These are phyloP conservation scores for Mastigias papua DNA, from an alignment of 30 jellyfish, hydroid and myxozoan species.

Conservation along the genomic window DNA sequence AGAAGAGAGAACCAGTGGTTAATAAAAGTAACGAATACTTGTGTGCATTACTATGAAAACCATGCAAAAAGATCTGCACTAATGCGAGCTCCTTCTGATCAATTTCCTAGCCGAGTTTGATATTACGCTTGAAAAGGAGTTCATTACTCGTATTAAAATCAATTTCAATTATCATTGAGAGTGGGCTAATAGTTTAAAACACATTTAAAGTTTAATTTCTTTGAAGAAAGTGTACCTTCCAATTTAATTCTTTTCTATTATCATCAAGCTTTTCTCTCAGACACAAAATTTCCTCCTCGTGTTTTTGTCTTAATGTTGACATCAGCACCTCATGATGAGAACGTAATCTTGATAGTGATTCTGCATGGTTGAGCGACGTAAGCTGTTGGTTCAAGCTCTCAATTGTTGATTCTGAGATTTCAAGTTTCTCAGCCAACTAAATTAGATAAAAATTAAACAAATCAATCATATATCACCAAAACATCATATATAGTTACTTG, in stretches of 20 bases:
- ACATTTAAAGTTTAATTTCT: background rate
- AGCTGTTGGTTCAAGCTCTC: constrained; percentile 83
- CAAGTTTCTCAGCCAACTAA: constrained; percentile 73
- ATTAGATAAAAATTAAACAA: background rate
- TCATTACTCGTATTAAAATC: too few relatives aligned
- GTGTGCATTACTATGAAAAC: too few relatives aligned
- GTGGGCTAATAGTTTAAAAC: too few relatives aligned
- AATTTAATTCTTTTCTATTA: constrained; percentile 75
- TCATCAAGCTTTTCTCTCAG: constrained; percentile 91
- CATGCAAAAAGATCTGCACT: too few relatives aligned
- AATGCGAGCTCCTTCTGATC: too few relatives aligned
- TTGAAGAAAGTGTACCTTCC: constrained; percentile 78
- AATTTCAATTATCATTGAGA: too few relatives aligned
- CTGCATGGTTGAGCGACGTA: constrained; percentile 80
- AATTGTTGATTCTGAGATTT: constrained; percentile 75
- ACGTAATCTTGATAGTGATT: constrained; percentile 83
- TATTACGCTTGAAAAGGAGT: too few relatives aligned
- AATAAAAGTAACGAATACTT: too few relatives aligned
- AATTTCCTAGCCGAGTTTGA: too few relatives aligned
- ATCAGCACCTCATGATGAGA: constrained; percentile 86
- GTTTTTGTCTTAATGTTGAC: constrained; percentile 87
- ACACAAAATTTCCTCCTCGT: constrained; percentile 83
- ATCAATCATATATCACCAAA: too few relatives aligned
- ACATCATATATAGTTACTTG: too few relatives aligned
- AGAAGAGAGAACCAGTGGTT: too few relatives aligned